phyloP scores from a whole-genome alignment of 2,113 vertebrate genomes.

The Gallinago jamesoni region DNA sequence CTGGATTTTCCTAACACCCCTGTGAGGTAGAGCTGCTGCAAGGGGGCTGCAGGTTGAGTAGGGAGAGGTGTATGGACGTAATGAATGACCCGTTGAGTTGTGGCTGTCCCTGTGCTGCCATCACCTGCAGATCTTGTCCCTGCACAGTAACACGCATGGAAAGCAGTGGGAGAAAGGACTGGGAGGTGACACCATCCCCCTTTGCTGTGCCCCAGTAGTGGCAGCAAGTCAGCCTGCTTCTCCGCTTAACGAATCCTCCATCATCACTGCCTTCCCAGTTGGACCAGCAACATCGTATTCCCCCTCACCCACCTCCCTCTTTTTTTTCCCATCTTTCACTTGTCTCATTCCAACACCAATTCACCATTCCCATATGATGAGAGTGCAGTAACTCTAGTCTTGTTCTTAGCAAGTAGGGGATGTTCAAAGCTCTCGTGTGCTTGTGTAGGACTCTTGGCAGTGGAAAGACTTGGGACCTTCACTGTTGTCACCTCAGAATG shows the following conservation, averaged over 20 bases:
- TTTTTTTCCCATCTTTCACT: neutral
- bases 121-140: neutral
- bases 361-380: neutral
- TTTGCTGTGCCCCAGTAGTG: neutral
- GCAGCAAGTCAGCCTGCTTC: neutral
- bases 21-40: neutral
- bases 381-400: neutral
- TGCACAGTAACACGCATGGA: fast-evolving
- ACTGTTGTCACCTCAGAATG: neutral
- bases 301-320: fast-evolving
- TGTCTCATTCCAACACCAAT: neutral
- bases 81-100: neutral
- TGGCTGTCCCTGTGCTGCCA: neutral
- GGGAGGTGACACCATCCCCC: neutral
- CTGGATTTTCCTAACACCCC: neutral
- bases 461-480: neutral
- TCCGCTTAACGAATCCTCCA: neutral
- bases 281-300: neutral
- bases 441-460: neutral
- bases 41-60: neutral
- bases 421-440: neutral
- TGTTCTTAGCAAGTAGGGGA: neutral
- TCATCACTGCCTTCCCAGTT: neutral
- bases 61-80: fast-evolving
- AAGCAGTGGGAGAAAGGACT: neutral